Conservation (phyloP, 2,113 vertebrate genomes). For the Sander lucioperca region DNA sequence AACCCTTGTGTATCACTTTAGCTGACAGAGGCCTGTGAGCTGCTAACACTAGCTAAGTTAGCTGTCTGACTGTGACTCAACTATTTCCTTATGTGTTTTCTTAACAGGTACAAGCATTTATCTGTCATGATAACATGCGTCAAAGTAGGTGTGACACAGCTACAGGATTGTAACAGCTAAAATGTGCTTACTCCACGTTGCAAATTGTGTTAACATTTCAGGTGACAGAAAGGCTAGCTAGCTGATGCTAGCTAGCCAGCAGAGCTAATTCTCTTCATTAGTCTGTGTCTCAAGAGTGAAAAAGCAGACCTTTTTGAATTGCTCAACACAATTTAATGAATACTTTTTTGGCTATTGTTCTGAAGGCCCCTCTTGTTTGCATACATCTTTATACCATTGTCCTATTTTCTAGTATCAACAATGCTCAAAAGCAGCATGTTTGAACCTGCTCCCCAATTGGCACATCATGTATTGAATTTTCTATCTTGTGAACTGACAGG, state of each 20-base stretch:
- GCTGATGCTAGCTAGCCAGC: no score
- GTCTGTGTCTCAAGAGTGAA: background rate
- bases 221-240: background rate
- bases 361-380: background rate
- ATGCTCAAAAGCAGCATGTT: background rate
- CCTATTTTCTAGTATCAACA: constrained; percentile 1
- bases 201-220: no score
- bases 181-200: no score
- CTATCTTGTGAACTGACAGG: constrained; percentile 2
- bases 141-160: no score
- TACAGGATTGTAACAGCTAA: no score
- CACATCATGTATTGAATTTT: constrained; percentile 13
- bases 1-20: no score
- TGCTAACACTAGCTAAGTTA: background rate
- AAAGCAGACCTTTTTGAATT: background rate
- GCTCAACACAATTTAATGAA: background rate
- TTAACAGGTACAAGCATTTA: background rate
- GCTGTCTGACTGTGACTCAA: background rate
- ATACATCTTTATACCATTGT: background rate
- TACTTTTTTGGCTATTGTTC: background rate
- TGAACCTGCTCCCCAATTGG: constrained; percentile 10
- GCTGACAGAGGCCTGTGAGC: no score
- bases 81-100: background rate
- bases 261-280: background rate
- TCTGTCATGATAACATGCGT: background rate